Conservation (phyloP, 2,888 invertebrate genomes). For the Cyaniris semiargus region DNA sequence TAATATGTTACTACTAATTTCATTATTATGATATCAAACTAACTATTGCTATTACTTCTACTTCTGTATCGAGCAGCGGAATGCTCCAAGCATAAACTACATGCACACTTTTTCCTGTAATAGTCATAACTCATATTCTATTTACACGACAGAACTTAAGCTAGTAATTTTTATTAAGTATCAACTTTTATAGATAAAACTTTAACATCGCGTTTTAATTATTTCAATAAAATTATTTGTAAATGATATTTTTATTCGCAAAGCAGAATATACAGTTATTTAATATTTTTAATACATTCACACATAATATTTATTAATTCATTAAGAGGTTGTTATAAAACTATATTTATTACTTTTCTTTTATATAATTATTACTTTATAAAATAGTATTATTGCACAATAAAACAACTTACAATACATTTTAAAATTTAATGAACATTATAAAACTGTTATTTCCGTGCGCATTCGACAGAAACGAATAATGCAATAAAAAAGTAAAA, state of each 20-base stretch:
- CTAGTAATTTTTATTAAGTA: background rate
- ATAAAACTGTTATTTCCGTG: slow-evolving; percentile 15
- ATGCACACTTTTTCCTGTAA: background rate
- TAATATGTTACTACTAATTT: too few relatives aligned
- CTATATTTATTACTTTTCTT: background rate
- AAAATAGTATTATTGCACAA: background rate
- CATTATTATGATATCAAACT: background rate
- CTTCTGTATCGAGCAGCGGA: background rate
- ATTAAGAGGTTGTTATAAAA: background rate
- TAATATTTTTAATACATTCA: background rate
- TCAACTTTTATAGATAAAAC: background rate
- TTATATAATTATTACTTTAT: background rate
- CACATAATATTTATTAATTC: background rate
- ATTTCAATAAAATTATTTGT: background rate
- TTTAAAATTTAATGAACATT: slow-evolving; percentile 4
- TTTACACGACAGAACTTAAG: background rate
- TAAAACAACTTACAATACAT: background rate
- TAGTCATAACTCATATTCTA: background rate
- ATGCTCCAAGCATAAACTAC: background rate
- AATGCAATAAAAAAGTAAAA: slow-evolving; percentile 15
- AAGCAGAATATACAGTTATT: background rate
- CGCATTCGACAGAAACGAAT: slow-evolving; percentile 16
- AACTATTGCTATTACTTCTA: too few relatives aligned
- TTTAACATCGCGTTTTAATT: background rate
- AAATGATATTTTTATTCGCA: background rate